Evolutionary conservation across 1,140 invertebrate species (phyloP), one percentile per base, ranked within the genome.

Genomic region (Ips nitidus): DNA sequence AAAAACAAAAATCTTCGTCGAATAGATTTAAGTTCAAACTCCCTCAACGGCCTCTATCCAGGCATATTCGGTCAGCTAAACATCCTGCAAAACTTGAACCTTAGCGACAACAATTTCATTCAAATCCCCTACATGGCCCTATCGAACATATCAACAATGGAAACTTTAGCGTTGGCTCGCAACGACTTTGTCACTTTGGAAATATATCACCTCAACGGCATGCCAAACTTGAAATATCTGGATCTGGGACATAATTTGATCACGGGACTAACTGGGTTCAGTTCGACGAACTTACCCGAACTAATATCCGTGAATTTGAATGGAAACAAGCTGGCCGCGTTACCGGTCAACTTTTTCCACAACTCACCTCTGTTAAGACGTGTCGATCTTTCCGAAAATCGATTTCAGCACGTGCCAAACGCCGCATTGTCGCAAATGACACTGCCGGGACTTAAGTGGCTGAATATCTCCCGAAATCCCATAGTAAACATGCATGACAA

Each of bases 381-480:
- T 47, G 85, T 96, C 1, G 91, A 94, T 78, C 79, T 96, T 38
- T 91, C 93, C 0, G 85, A 85, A 60, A 97, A 97, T 82, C 85
- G 87, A 53, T 93, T 97, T 69, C 85, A 87, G 64, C 88, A 93
- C 75, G 90, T 95, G 63, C 94, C 94, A 1, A 91, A 90, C 6
- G 86, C 89, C 1, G 89, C 91, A 0, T 76, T 95, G 7, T 91
- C 92, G 1, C 89, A 91, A 63, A 85, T 87, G 39, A 89, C 91
- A 47, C 80, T 94, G 8, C 89, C 90, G 0, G 85, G 86, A 2
- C 75, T 95, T 0, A 85, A 85, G 1, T 90, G 88, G 83, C 80
- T 97, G 1, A 94, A 94, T 76, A 81, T 96, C 41, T 93, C 91
- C 2, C 86, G 86, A 1, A 97, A 97, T 82, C 91, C 93, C 0